Percentiles rank a stretch among this genome's conserved stretches.
phyloP scores from a whole-genome alignment of 2,797 vertebrate genomes.

The Molossus molossus region DNA sequence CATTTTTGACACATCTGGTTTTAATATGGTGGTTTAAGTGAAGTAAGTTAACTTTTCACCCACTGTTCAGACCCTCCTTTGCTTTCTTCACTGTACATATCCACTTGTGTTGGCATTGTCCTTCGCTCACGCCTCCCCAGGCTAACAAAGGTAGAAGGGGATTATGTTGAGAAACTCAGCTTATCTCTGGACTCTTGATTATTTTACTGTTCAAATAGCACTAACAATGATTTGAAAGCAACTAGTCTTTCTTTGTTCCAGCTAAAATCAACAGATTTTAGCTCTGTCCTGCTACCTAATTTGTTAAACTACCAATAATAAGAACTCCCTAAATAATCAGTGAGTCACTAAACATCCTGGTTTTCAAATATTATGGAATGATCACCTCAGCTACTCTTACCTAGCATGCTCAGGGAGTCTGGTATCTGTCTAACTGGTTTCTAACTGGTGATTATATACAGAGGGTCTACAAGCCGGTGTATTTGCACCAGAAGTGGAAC shows the following conservation, averaged over 20 bases:
- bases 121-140: constrained; percentile 45
- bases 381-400: constrained; percentile 54
- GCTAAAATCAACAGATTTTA: constrained; percentile 68
- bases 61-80: constrained; percentile 74
- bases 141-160: constrained; percentile 5
- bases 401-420: constrained; percentile 19
- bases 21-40: constrained; percentile 78
- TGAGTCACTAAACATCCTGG: constrained; percentile 62
- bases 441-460: constrained; percentile 47
- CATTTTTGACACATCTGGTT: constrained; percentile 80
- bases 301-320: constrained; percentile 65
- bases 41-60: constrained; percentile 79
- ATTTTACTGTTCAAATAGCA: constrained; percentile 74
- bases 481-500: constrained; percentile 56
- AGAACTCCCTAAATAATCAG: constrained; percentile 46
- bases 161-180: constrained; percentile 60
- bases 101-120: constrained; percentile 65
- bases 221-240: constrained; percentile 68
- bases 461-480: not conserved
- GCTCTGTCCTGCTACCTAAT: constrained; percentile 70
- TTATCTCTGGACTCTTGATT: constrained; percentile 73
- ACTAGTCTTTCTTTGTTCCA: constrained; percentile 68
- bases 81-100: constrained; percentile 59
- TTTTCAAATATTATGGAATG: constrained; percentile 66
- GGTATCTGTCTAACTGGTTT: constrained; percentile 48